Conservation (phyloP, 2,113 vertebrate species). For the Hipposideros armiger region DNA sequence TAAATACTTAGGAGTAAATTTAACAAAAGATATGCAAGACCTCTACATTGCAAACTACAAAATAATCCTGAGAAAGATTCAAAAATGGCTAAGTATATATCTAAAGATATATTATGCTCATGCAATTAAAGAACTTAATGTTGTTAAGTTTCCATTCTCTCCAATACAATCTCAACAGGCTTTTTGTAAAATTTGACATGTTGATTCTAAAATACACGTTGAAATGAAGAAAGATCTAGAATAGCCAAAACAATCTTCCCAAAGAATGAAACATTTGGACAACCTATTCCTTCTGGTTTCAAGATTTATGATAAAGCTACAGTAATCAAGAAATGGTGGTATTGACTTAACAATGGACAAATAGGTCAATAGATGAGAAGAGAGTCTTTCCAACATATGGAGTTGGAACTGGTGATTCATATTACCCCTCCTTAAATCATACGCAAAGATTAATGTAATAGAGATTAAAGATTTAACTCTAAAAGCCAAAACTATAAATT, state of each 20-base stretch:
- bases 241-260: not conserved
- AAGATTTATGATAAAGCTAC: not conserved
- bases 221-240: not conserved
- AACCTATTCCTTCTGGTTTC: not conserved
- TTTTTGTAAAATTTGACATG: not conserved
- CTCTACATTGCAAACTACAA: not conserved
- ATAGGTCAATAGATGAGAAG: not conserved
- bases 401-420: not conserved
- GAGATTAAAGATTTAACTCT: not conserved
- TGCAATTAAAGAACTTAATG: not conserved
- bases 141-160: not conserved
- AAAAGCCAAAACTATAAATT: conserved; percentile 5
- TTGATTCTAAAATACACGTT: not conserved
- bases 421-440: not conserved
- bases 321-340: not conserved
- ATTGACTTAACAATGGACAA: not conserved
- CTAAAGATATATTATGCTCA: not conserved
- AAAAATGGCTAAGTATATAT: not conserved
- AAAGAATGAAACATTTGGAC: not conserved
- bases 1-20: not conserved
- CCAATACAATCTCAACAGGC: not conserved
- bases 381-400: not conserved
- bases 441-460: not conserved
- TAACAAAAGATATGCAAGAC: not conserved
- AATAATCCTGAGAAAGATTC: not conserved